Percentiles rank a stretch among this genome's conserved stretches.
phyloP scores from a whole-genome alignment of 1,140 invertebrate species.

The Eumaeus atala region DNA sequence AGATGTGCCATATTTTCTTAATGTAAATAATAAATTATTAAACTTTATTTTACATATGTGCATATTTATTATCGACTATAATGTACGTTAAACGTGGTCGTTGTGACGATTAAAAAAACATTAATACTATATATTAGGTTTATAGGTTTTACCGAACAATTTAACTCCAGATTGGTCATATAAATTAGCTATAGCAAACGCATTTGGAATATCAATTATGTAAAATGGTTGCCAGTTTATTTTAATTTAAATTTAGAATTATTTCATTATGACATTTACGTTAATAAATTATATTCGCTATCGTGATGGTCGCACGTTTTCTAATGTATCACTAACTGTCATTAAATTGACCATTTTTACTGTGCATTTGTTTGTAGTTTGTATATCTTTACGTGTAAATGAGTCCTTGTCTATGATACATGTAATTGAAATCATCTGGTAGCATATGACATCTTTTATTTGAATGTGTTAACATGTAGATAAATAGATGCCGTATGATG shows the following conservation, averaged over 20 bases:
- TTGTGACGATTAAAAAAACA: constrained; percentile 3
- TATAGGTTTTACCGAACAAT: not conserved
- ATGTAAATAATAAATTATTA: constrained; percentile 73
- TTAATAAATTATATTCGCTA: not conserved
- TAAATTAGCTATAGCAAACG: constrained; percentile 19
- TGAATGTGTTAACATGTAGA: constrained; percentile 33
- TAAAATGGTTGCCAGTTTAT: too few species aligned
- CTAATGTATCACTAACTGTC: constrained; percentile 52
- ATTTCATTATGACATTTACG: too few species aligned
- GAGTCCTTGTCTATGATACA: not conserved
- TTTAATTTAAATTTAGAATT: too few species aligned
- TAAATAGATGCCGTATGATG: constrained; percentile 22
- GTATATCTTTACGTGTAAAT: constrained; percentile 39
- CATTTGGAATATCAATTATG: constrained; percentile 17
- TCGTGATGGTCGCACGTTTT: constrained; percentile 38
- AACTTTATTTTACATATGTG: constrained; percentile 59
- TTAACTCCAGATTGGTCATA: too few species aligned
- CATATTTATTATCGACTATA: constrained; percentile 66
- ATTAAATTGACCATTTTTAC: constrained; percentile 35
- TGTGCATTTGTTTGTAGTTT: constrained; percentile 70
- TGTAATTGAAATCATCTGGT: constrained; percentile 14
- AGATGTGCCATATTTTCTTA: constrained; percentile 73
- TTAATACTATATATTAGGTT: not conserved
- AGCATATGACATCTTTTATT: constrained; percentile 29
- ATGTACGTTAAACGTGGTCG: constrained; percentile 37